A percentile compares a stretch with the other conserved stretches of the same genome.
Conservation (phyloP, 2,113 vertebrate genomes). For the Dipodomys stephensi region DNA sequence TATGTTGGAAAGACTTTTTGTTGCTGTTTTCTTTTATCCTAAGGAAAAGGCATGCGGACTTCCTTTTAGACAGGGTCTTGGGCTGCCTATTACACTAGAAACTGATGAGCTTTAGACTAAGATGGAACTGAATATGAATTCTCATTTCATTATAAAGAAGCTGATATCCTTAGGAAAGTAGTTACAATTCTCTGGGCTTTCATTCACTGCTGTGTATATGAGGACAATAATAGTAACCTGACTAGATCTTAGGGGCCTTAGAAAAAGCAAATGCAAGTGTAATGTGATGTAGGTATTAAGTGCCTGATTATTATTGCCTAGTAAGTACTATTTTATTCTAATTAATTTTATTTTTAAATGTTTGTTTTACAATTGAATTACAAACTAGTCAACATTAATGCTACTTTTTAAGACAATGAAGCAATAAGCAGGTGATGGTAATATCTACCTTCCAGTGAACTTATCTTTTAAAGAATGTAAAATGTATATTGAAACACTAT, state of each 20-base stretch:
- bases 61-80: background rate
- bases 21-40: background rate
- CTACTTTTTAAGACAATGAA: background rate
- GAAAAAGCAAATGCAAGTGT: background rate
- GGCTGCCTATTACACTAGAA: background rate
- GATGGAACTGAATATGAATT: background rate
- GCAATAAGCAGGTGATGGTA: background rate
- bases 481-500: background rate
- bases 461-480: background rate
- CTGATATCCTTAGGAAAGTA: background rate
- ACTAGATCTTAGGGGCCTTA: background rate
- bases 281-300: too few species aligned
- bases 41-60: background rate
- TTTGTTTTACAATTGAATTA: background rate
- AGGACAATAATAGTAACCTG: background rate
- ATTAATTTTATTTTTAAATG: background rate
- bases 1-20: background rate
- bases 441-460: background rate
- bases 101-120: background rate
- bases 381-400: background rate
- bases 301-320: background rate
- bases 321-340: background rate
- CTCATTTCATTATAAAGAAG: background rate
- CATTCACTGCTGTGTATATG: background rate
- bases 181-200: background rate